These are phyloP conservation scores for Bolborhynchus lineola DNA, from an alignment of 2,113 vertebrate genomes.

Conservation along the genomic window DNA sequence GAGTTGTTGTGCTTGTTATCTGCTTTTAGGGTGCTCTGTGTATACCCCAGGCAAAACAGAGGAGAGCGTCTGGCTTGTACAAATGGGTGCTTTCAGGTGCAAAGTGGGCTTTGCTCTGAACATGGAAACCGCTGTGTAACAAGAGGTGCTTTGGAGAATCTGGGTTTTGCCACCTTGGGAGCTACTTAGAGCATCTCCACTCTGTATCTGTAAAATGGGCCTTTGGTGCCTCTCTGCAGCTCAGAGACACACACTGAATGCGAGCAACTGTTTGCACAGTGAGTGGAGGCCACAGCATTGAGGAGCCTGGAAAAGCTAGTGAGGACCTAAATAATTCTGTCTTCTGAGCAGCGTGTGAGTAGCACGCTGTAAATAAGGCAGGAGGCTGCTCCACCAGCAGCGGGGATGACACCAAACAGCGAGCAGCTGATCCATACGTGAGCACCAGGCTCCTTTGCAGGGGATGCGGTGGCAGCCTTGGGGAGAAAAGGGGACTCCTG, in stretches of 20 bases:
- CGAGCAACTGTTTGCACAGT: fast-evolving
- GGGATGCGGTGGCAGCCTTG: neutral
- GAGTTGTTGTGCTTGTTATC: neutral
- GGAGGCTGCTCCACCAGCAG: neutral
- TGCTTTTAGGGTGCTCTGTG: neutral
- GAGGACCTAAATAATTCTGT: neutral
- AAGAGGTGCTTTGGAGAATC: neutral
- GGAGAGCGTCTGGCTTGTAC: neutral
- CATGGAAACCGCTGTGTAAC: fast-evolving
- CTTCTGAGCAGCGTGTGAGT: neutral
- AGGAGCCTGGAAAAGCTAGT: neutral
- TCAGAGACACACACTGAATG: fast-evolving
- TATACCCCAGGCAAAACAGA: neutral
- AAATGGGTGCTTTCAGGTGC: fast-evolving
- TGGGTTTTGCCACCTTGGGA: neutral
- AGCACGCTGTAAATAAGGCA: neutral
- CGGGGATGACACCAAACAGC: neutral
- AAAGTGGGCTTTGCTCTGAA: neutral
- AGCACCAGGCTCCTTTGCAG: neutral
- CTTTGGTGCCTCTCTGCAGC: neutral
- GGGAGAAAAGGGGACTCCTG: neutral
- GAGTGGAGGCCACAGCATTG: neutral
- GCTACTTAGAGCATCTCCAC: neutral
- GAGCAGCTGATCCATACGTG: neutral
- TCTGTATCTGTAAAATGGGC: neutral